Evolutionary conservation across 1,140 invertebrate species (phyloP), one percentile per base, ranked within the genome.

Genomic region (Aleiodes sp.): DNA sequence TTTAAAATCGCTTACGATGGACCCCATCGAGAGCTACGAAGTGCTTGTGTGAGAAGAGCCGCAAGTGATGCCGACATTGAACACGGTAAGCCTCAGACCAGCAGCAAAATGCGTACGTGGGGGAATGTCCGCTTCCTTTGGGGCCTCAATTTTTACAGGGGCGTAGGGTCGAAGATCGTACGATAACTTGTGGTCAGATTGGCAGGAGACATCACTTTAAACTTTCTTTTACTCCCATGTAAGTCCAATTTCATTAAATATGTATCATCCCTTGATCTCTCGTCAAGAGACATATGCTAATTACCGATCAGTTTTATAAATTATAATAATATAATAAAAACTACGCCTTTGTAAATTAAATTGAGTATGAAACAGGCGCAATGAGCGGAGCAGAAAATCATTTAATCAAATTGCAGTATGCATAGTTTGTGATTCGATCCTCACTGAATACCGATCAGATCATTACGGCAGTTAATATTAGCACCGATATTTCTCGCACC

Each of bases 81-180:
- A 19, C 28, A 33, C 21, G 12, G 28, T 60, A 31, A 41, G 21
- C 3, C 9, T 8, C 10, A 37, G 31, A 41, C 31, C 29, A 26
- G n/a, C 31, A 16, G 14, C 12, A 37, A 60, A 31, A 37, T 37
- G n/a, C 28, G 12, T 75, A 76, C 76, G 76, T 76, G 77, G 76
- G 63, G 76, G 77, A 78, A 78, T 79, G 75, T 68, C 26, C 66
- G 46, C 35, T n/a, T 46, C 59, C 35, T 19, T 68, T 73, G 68
- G 21, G 70, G 68, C n/a, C n/a, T n/a, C 68, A 71, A 78, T 77
- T 72, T 76, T 73, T 57, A 63, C 77, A 76, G 70, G 70, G 71
- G 72, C 76, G 76, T 78, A 78, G 43, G 46, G 43, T 35, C 43
- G 39, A 26, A 39, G 56, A 59, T 59, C 10, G 10, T n/a, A 12